Base-by-base conservation (phyloP, 1,140 invertebrate genomes). In the Heliothis virescens region DNA sequence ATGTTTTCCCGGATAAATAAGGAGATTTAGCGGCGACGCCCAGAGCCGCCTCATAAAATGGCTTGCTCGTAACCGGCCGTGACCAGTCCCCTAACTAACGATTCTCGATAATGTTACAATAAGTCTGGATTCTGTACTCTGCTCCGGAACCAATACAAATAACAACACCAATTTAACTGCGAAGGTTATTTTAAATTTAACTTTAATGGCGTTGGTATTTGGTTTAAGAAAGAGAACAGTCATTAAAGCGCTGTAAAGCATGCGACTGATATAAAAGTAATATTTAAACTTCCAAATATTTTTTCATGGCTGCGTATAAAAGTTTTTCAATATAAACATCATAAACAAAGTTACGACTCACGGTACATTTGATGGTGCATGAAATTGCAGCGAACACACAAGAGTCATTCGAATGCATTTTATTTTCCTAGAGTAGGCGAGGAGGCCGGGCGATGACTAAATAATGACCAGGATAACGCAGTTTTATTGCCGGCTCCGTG, bases 391-490 rank as follows among this genome's bases (percentile, higher is more conserved):
- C 74, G 81, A 76, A 74, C 82, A 79, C 71, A 67, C 79, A 79
- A 87, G 85, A 88, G 87, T 93, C 86, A 89, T 92, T 88, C 82
- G 80, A 85, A 85, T 94, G 91, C 91, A 93, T 93, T 94, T 93
- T 92, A 93, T 93, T 91, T 87, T 85, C 86, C 62, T 76, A 74
- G 83, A 76, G 78, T 81, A 82, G 85, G 82, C 84, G 85, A 76
- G 86, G 83, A 89, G 89, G 86, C 86, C 85, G 79, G 86, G 91
- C 89, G 92, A 94, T 94, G 92, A 94, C 92, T 94, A 93, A 94
- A 92, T 94, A 94, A 94, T 94, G 92, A 94, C 89, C 87, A 85
- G 92, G 91, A 92, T 94, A 94, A 94, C 92, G 91, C 92, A 89
- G 91, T 92, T 94, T 94, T 94, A 93, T 93, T 92, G 88, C 92